phyloP scores from a whole-genome alignment of 2,888 invertebrate genomes.

The Cartodere bifasciata region DNA sequence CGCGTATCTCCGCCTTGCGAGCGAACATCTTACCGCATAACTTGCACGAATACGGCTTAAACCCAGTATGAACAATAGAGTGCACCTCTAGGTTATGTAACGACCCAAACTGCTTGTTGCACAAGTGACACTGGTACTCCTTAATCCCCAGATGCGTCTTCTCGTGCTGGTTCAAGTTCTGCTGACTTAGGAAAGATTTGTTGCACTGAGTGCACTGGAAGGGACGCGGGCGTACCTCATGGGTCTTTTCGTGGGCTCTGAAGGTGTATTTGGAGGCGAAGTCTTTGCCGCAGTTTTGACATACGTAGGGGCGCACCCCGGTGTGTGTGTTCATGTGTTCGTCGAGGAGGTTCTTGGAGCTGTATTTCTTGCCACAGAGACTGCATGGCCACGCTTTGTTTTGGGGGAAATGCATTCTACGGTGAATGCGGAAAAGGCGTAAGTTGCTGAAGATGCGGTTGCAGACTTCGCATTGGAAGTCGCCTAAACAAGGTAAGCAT shows the following conservation, averaged over 20 bases:
- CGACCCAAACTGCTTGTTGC: constrained; percentile 67
- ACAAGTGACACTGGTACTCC: constrained; percentile 53
- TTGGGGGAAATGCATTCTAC: constrained; percentile 49
- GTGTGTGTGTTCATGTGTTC: constrained; percentile 62
- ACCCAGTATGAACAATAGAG: constrained; percentile 65
- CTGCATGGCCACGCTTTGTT: constrained; percentile 51
- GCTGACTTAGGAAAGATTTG: constrained; percentile 64
- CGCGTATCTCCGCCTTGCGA: constrained; percentile 61
- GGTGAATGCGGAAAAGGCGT: constrained; percentile 47
- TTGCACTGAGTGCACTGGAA: constrained; percentile 53
- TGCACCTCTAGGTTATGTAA: constrained; percentile 62
- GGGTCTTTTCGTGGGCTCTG: constrained; percentile 64
- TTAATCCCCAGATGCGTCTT: constrained; percentile 60
- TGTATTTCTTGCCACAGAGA: constrained; percentile 53
- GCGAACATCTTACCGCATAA: constrained; percentile 65
- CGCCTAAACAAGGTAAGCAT: no score
- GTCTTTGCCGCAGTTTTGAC: constrained; percentile 52
- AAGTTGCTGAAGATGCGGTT: constrained; percentile 48
- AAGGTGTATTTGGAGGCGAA: constrained; percentile 71
- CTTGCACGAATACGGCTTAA: constrained; percentile 56
- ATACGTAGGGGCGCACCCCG: constrained; percentile 53
- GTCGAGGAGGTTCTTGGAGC: constrained; percentile 53
- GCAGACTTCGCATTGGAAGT: constrained; percentile 52
- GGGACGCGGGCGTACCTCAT: constrained; percentile 53
- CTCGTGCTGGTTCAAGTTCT: constrained; percentile 63